Evolutionary conservation across 2,888 invertebrate species (phyloP).

Genomic region (Agrotis exclamationis): DNA sequence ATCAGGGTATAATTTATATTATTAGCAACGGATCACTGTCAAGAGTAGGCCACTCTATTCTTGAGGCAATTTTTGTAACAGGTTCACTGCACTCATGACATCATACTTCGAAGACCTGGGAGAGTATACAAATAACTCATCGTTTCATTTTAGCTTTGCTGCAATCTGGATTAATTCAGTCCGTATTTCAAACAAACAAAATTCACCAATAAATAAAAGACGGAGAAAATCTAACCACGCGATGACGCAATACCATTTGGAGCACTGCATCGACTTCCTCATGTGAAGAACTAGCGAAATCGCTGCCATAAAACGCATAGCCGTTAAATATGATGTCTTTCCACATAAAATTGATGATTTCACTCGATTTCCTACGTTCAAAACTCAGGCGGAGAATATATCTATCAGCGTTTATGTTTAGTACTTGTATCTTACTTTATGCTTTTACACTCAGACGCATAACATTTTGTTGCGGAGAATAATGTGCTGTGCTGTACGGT

Average conservation of each 20-base stretch:
- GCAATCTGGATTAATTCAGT: conserved; percentile 25
- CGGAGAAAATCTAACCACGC: conserved; percentile 14
- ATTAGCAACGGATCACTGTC: conserved; percentile 38
- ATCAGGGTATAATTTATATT: conserved; percentile 28
- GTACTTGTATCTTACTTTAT: conserved; percentile 15
- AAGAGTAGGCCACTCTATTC: conserved; percentile 31
- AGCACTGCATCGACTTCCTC: conserved; percentile 21
- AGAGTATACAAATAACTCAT: conserved; percentile 47
- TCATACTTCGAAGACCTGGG: conserved; percentile 39
- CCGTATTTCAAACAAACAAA: conserved; percentile 19
- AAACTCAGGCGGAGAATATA: conserved; percentile 17
- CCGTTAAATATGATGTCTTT: conserved; percentile 57
- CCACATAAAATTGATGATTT: conserved; percentile 33
- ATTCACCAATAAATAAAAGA: not conserved
- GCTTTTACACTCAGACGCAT: conserved; percentile 9
- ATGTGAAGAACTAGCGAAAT: conserved; percentile 34
- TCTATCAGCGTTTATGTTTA: conserved; percentile 48
- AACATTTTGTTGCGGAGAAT: conserved; percentile 2
- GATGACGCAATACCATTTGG: conserved; percentile 20
- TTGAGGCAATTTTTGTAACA: conserved; percentile 29
- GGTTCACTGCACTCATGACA: conserved; percentile 51
- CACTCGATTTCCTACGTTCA: conserved; percentile 30
- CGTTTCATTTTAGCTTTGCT: conserved; percentile 18
- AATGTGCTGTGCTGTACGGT: conserved; percentile 16
- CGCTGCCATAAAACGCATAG: conserved; percentile 42